phyloP scores from a whole-genome alignment of 2,113 vertebrate genomes.

The Clarias gariepinus region DNA sequence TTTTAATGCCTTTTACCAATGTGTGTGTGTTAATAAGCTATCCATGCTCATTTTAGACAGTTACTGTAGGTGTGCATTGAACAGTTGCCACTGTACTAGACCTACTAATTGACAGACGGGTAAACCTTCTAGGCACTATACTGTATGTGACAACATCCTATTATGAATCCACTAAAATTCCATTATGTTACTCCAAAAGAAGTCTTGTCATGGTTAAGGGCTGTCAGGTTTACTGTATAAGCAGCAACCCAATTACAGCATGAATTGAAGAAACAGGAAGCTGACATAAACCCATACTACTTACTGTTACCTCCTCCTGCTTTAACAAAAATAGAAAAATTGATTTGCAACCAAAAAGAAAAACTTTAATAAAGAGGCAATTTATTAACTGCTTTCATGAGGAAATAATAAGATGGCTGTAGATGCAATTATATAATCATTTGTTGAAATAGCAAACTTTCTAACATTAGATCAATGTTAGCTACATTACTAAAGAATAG shows the following conservation, averaged over 20 bases:
- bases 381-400: too few species aligned
- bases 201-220: background rate
- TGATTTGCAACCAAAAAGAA: background rate
- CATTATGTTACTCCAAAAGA: constrained; percentile 12
- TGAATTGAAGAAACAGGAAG: background rate
- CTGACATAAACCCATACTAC: background rate
- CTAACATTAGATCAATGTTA: too few species aligned
- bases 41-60: background rate
- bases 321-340: background rate
- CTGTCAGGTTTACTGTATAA: background rate
- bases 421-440: too few species aligned
- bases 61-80: background rate
- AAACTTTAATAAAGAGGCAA: too few species aligned
- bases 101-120: background rate
- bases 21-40: too few species aligned
- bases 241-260: background rate
- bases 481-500: too few species aligned
- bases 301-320: background rate
- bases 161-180: background rate
- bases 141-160: background rate
- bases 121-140: background rate
- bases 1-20: too few species aligned
- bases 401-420: too few species aligned
- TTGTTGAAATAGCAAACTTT: too few species aligned
- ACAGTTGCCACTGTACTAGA: background rate